Evolutionary conservation across 2,113 vertebrate species (phyloP).

Genomic region (Fulica atra): DNA sequence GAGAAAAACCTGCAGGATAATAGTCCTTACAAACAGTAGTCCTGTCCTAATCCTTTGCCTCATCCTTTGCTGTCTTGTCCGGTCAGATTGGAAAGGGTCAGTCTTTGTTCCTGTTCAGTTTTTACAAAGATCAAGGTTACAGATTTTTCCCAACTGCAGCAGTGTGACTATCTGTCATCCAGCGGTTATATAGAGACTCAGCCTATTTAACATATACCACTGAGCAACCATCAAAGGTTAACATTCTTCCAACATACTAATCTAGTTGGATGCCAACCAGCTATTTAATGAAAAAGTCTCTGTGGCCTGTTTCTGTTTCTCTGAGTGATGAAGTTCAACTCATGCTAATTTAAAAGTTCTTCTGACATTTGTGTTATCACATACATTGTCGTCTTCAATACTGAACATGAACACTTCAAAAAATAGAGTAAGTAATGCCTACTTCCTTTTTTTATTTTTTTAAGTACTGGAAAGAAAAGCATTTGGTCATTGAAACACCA

Average conservation of each 20-base stretch:
- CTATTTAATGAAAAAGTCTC: not conserved
- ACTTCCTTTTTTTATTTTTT: not conserved
- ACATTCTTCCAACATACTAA: not conserved
- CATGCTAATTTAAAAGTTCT: not conserved
- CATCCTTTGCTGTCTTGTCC: not conserved
- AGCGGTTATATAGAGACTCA: not conserved
- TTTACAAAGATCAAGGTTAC: not conserved
- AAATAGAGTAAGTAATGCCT: not conserved
- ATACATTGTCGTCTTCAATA: not conserved
- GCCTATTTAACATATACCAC: not conserved
- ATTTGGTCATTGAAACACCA: not conserved
- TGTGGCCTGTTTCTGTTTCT: not conserved
- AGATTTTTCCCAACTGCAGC: not conserved
- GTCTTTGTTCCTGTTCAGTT: not conserved
- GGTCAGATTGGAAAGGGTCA: not conserved
- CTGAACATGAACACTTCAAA: not conserved
- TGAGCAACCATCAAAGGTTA: constrained; percentile 24
- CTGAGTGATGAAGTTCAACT: not conserved
- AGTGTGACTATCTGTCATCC: not conserved
- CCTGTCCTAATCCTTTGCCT: not conserved
- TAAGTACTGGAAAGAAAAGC: not conserved
- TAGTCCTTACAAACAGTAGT: not conserved
- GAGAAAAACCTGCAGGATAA: not conserved
- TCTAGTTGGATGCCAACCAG: constrained; percentile 6
- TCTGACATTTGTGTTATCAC: not conserved